These are phyloP conservation scores for Phytoseiulus persimilis DNA, from an alignment of 2,888 invertebrate genomes.

Conservation along the genomic window DNA sequence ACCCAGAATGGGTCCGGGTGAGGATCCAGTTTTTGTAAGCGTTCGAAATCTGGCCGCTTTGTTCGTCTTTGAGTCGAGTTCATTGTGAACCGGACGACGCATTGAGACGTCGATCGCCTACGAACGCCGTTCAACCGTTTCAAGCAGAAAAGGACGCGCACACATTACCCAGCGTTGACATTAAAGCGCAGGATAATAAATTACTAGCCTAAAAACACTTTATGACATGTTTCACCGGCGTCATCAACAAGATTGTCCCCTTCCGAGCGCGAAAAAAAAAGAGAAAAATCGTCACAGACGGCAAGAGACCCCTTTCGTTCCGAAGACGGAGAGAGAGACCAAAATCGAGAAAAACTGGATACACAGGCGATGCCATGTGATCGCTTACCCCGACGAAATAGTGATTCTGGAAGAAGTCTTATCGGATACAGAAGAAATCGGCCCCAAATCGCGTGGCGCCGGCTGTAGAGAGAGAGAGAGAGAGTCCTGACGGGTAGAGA, in stretches of 20 bases:
- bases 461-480: neutral
- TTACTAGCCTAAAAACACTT: neutral
- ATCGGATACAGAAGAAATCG: neutral
- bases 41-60: too few species aligned
- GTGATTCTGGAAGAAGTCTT: slow-evolving; percentile 5
- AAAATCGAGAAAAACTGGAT: neutral
- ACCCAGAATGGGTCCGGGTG: too few species aligned
- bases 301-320: neutral
- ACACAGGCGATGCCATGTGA: neutral
- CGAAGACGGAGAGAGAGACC: neutral
- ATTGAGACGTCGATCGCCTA: neutral
- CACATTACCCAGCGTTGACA: neutral
- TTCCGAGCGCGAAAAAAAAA: neutral
- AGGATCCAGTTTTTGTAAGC: too few species aligned
- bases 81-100: neutral
- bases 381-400: neutral
- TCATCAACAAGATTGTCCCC: neutral
- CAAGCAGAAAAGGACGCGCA: neutral
- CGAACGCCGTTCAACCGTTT: neutral
- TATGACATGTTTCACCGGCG: neutral
- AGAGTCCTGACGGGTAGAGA: neutral
- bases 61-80: too few species aligned
- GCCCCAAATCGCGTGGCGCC: neutral
- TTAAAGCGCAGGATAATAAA: neutral
- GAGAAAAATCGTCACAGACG: neutral